Conservation (phyloP, 2,797 vertebrate species). For the Silurus aristotelis region DNA sequence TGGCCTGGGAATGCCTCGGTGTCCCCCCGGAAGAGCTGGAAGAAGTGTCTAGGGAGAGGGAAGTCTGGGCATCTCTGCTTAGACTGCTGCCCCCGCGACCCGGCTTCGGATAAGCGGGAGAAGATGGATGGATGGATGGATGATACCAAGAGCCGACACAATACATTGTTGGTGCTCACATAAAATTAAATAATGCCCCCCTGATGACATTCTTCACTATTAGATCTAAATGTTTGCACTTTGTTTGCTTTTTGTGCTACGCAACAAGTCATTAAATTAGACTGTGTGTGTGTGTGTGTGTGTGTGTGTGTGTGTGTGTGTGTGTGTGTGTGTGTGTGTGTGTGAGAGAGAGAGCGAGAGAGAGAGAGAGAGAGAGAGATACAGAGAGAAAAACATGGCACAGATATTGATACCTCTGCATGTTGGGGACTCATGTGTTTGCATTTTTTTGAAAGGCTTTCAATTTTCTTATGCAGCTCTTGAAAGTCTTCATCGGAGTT, state of each 20-base stretch:
- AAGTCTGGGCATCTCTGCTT: too few relatives aligned
- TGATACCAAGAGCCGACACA: too few relatives aligned
- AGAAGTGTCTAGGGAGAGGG: too few relatives aligned
- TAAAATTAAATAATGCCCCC: not conserved
- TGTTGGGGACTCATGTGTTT: slow-evolving; percentile 68
- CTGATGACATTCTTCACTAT: not conserved
- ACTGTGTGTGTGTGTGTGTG: not conserved
- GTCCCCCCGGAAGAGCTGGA: too few relatives aligned
- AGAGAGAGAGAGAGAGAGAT: not conserved
- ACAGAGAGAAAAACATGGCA: not conserved
- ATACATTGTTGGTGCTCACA: not conserved
- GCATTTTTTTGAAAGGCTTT: slow-evolving; percentile 70
- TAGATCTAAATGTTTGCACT: not conserved
- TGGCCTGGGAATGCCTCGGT: too few relatives aligned
- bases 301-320: not conserved
- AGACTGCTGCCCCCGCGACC: too few relatives aligned
- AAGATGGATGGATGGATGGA: too few relatives aligned
- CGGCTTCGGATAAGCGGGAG: too few relatives aligned
- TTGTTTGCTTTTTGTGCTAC: not conserved
- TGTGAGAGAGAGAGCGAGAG: not conserved
- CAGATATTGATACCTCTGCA: slow-evolving; percentile 69
- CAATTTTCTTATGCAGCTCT: slow-evolving; percentile 61
- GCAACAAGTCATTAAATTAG: not conserved
- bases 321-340: not conserved
- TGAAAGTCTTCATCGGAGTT: slow-evolving; percentile 63